Conservation (phyloP, 1,140 invertebrate genomes). For the Nasonia giraulti region DNA sequence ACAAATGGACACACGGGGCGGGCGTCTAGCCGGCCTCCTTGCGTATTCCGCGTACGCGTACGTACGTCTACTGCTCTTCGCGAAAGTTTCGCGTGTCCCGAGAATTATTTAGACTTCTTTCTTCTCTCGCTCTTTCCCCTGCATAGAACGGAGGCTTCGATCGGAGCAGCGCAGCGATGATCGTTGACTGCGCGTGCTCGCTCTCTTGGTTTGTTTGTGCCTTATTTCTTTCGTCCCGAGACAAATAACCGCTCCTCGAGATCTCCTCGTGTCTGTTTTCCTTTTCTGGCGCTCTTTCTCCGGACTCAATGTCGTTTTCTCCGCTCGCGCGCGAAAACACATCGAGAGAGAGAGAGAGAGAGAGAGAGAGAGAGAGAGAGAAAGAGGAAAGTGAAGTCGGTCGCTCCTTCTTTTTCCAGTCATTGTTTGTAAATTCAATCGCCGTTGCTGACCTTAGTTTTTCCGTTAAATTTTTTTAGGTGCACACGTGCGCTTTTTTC, state of each 20-base stretch:
- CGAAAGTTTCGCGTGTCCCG: conserved; percentile 5
- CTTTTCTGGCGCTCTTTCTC: neutral
- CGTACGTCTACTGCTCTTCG: neutral
- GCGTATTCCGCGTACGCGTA: conserved; percentile 17
- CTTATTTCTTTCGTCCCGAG: conserved; percentile 4
- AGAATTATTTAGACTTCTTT: conserved; percentile 33
- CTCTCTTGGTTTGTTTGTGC: conserved; percentile 6
- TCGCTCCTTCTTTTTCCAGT: neutral
- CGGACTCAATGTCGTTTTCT: neutral
- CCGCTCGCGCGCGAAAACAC: neutral
- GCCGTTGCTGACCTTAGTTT: neutral
- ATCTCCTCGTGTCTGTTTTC: neutral
- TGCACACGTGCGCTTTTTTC: no score
- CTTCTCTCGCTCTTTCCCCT: neutral
- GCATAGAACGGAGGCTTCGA: neutral
- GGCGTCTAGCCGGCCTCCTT: conserved; percentile 12
- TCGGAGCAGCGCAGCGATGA: neutral
- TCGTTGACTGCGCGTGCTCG: neutral
- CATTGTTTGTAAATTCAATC: conserved; percentile 44
- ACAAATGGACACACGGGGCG: neutral
- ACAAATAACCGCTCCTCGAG: conserved; percentile 32
- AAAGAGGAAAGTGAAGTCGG: neutral
- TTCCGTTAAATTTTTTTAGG: neutral
- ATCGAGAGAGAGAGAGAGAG: neutral
- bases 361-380: neutral